Evolutionary conservation across 2,113 vertebrate genomes (phyloP).

Genomic region (Petrocephalus zakoni): DNA sequence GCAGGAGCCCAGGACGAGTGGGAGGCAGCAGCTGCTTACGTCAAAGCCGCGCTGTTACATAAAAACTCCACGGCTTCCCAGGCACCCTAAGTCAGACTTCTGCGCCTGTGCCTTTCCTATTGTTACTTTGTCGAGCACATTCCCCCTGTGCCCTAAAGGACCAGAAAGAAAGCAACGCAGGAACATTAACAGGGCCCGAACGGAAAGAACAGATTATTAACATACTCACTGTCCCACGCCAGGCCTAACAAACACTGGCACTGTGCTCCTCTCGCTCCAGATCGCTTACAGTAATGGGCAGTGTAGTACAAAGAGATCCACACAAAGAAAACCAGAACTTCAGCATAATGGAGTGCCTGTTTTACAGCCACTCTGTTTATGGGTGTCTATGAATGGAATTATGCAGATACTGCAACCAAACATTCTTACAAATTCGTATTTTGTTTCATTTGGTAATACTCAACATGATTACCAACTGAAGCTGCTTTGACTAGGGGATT

Average conservation of each 20-base stretch:
- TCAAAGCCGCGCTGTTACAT: slow-evolving; percentile 3
- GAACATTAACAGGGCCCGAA: not conserved
- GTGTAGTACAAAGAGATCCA: not conserved
- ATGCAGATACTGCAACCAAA: not conserved
- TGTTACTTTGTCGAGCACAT: not conserved
- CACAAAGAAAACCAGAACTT: not conserved
- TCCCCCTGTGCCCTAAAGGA: not conserved
- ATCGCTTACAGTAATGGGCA: not conserved
- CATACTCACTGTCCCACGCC: slow-evolving; percentile 2
- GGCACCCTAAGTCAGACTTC: not conserved
- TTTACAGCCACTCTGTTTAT: not conserved
- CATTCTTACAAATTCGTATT: not conserved
- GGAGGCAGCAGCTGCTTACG: not conserved
- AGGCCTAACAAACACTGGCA: not conserved
- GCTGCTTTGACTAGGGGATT: not conserved
- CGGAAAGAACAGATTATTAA: slow-evolving; percentile 9
- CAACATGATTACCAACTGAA: not conserved
- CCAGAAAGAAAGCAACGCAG: too few relatives aligned
- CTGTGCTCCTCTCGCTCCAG: not conserved
- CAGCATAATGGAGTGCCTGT: not conserved
- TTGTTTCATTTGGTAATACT: slow-evolving; percentile 2
- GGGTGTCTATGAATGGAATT: not conserved
- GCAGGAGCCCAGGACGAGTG: not conserved
- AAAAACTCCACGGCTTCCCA: not conserved
- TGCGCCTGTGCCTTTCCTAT: not conserved